These are phyloP conservation scores for Scrobipalpa atriplicella DNA, from an alignment of 2,888 invertebrate species.

Conservation along the genomic window DNA sequence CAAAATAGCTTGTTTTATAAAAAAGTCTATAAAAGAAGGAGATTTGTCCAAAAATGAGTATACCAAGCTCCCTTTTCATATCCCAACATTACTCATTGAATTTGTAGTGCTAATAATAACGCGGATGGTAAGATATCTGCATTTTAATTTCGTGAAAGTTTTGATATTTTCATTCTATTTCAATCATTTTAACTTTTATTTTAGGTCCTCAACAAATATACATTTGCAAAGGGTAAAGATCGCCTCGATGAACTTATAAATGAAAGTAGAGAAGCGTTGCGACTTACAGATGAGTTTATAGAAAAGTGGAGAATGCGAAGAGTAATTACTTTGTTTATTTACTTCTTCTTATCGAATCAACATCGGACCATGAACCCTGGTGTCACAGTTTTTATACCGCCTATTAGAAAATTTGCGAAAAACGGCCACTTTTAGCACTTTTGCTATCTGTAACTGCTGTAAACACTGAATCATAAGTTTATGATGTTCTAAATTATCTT, in stretches of 20 bases:
- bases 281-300: conserved; percentile 63
- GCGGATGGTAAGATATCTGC: conserved; percentile 50
- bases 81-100: conserved; percentile 46
- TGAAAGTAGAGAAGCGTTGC: conserved; percentile 63
- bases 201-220: conserved; percentile 59
- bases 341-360: not conserved
- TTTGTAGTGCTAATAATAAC: conserved; percentile 54
- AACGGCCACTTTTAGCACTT: too few species aligned
- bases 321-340: conserved; percentile 43
- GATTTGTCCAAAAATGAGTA: not conserved
- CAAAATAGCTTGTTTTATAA: conserved; percentile 54
- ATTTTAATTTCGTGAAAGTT: not conserved
- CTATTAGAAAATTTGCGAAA: too few species aligned
- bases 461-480: too few species aligned
- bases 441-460: too few species aligned
- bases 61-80: conserved; percentile 35
- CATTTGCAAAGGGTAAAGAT: conserved; percentile 39
- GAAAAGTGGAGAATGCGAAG: conserved; percentile 66
- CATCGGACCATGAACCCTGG: too few species aligned
- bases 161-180: not conserved
- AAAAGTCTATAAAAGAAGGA: conserved; percentile 53
- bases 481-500: too few species aligned
- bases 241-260: conserved; percentile 61
- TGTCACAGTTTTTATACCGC: too few species aligned
- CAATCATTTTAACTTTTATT: conserved; percentile 32